Evolutionary conservation across 2,113 vertebrate genomes (phyloP), one percentile per base, ranked within the genome.

Genomic region (Trematomus loennbergii): DNA sequence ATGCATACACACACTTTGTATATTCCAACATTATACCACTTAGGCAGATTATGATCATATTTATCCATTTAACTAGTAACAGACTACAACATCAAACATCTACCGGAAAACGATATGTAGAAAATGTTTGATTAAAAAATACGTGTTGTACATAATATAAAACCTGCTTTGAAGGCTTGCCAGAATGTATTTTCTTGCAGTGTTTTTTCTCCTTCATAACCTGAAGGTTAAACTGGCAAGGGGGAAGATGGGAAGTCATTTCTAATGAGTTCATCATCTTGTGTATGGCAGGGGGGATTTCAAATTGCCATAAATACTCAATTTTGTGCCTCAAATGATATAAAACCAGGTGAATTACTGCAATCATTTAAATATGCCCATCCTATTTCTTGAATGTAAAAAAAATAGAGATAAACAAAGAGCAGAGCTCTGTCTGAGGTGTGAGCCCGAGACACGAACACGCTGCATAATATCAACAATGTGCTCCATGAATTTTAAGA

Each of bases 261-360:
- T 78, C 50, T 69, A 80, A 89, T 87, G 72, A 88, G 87, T 87
- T 92, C 78, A 85, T 75, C 86, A 86, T 82, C 83, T 82, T 58
- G 48, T 75, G n/a, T 72, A 59, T 70, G 59, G 29, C 53, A 72
- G 43, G 72, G 48, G 50, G 25, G 69, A 50, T 69, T 74, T 90
- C 49, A 85, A 81, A 88, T 79, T 62, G 78, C 62, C 74, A 80
- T 75, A 81, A 88, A 86, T 61, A 71, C 54, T 68, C 55, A 46
- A 82, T 87, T 88, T 78, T 81, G 70, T 79, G 61, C 84, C 65
- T 49, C 60, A 82, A 87, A 88, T 74, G 36, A 79, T 22, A 48
- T 48, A 52, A 84, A 65, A 79, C 63, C 36, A 59, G 46, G 58
- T 29, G 45, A 72, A 57, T 63, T 25, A 55, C 53, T 9, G 75